Evolutionary conservation across 2,797 vertebrate genomes (phyloP).

Genomic region (Acanthiza pusilla): DNA sequence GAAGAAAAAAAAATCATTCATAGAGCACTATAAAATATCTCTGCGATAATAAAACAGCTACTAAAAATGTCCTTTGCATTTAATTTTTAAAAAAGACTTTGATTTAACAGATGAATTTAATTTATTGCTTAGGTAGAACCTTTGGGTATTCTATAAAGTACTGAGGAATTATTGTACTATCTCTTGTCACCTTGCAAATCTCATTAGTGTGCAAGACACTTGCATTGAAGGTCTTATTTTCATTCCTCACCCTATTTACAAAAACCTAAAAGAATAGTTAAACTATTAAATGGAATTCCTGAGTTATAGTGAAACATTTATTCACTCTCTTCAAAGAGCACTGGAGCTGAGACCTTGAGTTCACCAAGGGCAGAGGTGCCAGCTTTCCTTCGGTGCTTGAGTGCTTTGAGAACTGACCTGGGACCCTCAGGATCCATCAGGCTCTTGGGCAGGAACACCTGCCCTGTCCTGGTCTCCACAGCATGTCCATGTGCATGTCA

Average conservation of each 20-base stretch:
- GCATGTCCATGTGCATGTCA: fast-evolving
- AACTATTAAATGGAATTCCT: background rate
- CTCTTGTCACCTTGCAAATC: conserved; percentile 2
- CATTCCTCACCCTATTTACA: background rate
- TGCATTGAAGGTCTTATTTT: background rate
- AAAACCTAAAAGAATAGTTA: background rate
- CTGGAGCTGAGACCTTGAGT: background rate
- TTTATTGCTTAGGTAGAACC: conserved; percentile 19
- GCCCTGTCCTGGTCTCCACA: background rate
- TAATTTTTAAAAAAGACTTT: conserved; percentile 34
- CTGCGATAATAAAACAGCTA: conserved; percentile 30
- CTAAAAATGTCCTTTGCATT: conserved; percentile 49
- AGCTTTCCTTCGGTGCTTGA: background rate
- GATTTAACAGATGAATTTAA: conserved; percentile 50
- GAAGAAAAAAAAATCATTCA: background rate
- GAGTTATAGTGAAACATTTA: background rate
- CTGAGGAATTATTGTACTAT: background rate
- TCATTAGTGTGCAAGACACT: conserved; percentile 1
- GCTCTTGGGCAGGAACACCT: background rate
- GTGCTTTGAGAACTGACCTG: background rate
- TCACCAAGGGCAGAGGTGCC: background rate
- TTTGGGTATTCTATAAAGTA: conserved; percentile 27
- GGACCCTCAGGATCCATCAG: background rate
- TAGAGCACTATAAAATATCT: background rate
- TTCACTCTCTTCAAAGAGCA: background rate